Conservation (phyloP, 2,113 vertebrate genomes). For the Pelecanus crispus region DNA sequence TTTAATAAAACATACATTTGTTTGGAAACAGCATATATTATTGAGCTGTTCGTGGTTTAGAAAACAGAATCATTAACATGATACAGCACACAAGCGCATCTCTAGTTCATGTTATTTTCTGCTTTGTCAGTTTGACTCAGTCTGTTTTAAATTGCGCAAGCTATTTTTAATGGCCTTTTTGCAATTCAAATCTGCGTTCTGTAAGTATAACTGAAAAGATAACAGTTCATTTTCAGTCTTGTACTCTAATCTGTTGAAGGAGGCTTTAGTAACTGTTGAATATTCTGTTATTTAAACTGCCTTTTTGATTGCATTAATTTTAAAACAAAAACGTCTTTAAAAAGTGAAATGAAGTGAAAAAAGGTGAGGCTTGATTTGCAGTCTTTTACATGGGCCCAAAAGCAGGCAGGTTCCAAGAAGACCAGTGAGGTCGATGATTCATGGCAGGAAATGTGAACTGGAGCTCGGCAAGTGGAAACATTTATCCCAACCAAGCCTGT, state of each 20-base stretch:
- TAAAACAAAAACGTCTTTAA: neutral
- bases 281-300: conserved; percentile 21
- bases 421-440: neutral
- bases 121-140: conserved; percentile 55
- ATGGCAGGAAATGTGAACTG: neutral
- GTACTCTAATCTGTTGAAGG: neutral
- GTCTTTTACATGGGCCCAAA: neutral
- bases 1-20: conserved; percentile 2
- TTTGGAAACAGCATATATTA: conserved; percentile 24
- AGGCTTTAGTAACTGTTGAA: neutral
- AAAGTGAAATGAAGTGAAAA: neutral
- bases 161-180: conserved; percentile 62
- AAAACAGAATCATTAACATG: conserved; percentile 40
- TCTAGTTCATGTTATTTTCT: conserved; percentile 25
- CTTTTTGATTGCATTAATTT: neutral
- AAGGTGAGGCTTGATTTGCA: neutral
- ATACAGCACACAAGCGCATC: conserved; percentile 18
- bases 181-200: conserved; percentile 51
- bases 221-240: conserved; percentile 50
- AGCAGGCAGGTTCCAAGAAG: neutral
- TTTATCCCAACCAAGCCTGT: neutral
- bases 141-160: conserved; percentile 35
- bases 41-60: conserved; percentile 9
- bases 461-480: neutral
- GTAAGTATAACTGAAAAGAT: conserved; percentile 34